Percentiles rank a stretch among this genome's conserved stretches.
Conservation (phyloP, 2,797 vertebrate genomes). For the Scleropages formosus region DNA sequence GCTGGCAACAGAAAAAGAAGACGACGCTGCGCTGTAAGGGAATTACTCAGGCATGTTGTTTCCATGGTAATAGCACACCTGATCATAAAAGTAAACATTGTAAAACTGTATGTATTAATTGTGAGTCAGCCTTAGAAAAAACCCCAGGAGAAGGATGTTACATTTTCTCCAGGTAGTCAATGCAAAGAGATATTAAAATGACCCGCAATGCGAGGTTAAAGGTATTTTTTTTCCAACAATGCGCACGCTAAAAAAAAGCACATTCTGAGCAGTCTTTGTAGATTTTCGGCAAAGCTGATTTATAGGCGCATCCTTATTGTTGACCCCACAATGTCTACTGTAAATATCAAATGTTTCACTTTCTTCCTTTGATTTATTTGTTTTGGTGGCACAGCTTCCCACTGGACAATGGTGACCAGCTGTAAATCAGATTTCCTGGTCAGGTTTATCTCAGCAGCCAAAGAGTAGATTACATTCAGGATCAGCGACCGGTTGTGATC, state of each 20-base stretch:
- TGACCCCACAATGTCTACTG: neutral
- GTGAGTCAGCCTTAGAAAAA: too few relatives aligned
- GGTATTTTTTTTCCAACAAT: neutral
- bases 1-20: too few relatives aligned
- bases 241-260: neutral
- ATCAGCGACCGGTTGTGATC: neutral
- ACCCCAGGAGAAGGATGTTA: too few relatives aligned
- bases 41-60: too few relatives aligned
- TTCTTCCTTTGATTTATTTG: neutral
- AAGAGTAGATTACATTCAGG: neutral
- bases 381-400: neutral
- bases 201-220: too few relatives aligned
- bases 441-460: conserved; percentile 10
- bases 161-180: too few relatives aligned
- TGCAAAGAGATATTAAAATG: too few relatives aligned
- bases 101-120: too few relatives aligned
- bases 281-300: neutral
- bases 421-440: neutral
- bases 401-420: neutral
- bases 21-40: too few relatives aligned
- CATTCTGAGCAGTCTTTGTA: neutral
- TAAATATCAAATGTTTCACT: neutral
- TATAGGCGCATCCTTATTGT: too few relatives aligned
- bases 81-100: too few relatives aligned
- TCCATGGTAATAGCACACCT: too few relatives aligned